Percentiles rank a stretch among this genome's conserved stretches.
These are phyloP conservation scores for Lutraria lutraria DNA, from an alignment of 2,888 invertebrate genomes.

Conservation along the genomic window DNA sequence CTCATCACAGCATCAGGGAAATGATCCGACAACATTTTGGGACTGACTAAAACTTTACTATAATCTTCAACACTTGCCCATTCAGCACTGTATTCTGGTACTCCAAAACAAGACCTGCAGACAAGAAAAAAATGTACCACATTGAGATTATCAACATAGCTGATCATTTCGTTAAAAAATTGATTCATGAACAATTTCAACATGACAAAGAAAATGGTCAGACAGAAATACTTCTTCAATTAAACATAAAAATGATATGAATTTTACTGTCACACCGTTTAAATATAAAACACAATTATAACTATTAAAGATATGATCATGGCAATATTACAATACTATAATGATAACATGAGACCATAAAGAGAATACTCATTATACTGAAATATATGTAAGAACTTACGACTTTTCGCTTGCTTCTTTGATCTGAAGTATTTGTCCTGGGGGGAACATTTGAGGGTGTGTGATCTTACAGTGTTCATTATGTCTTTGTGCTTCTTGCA, in stretches of 20 bases:
- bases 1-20: constrained; percentile 93
- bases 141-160: no score
- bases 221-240: no score
- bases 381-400: constrained; percentile 21
- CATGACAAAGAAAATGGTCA: no score
- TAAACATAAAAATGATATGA: no score
- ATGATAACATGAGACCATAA: no score
- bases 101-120: constrained; percentile 75
- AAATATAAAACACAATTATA: no score
- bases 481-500: constrained; percentile 75
- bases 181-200: no score
- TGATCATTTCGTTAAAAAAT: no score
- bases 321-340: no score
- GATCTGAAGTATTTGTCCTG: constrained; percentile 94
- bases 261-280: no score
- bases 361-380: no score
- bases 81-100: constrained; percentile 89
- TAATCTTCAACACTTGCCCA: constrained; percentile 94
- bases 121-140: not conserved
- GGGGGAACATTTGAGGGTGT: constrained; percentile 91
- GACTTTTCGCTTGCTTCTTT: constrained; percentile 83
- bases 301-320: no score
- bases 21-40: constrained; percentile 94
- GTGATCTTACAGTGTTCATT: constrained; percentile 84
- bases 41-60: constrained; percentile 93